Conservation (phyloP, 2,113 vertebrate genomes). For the Paradoxurus hermaphroditus region DNA sequence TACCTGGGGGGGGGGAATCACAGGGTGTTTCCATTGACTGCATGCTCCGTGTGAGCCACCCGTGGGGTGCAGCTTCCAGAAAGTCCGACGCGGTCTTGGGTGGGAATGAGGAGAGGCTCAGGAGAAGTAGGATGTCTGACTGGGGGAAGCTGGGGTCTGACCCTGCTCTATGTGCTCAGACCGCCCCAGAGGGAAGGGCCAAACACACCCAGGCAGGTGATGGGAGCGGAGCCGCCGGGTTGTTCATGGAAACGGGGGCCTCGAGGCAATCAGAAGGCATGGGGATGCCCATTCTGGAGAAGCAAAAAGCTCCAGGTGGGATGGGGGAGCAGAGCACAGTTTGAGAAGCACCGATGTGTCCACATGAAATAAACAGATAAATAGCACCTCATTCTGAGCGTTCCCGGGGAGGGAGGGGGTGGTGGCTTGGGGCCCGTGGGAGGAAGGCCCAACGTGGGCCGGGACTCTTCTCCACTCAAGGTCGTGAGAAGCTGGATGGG, state of each 20-base stretch:
- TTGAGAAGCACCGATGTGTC: not conserved
- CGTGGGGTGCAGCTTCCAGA: not conserved
- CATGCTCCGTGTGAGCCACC: accelerated
- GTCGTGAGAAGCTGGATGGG: not conserved
- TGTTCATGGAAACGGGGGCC: too few species aligned
- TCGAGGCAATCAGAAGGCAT: not conserved
- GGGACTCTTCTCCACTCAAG: not conserved
- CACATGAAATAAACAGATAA: not conserved
- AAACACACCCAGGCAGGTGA: not conserved
- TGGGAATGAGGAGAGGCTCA: not conserved
- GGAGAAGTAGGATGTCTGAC: not conserved
- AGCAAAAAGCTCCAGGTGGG: not conserved
- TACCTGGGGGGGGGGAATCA: not conserved
- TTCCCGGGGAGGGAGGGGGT: not conserved
- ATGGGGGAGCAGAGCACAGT: not conserved
- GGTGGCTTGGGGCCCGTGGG: not conserved
- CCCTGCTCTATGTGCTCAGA: not conserved
- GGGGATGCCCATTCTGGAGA: not conserved
- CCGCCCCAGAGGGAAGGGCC: not conserved
- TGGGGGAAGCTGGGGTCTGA: not conserved
- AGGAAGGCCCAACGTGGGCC: not conserved
- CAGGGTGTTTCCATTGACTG: not conserved
- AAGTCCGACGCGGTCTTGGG: not conserved
- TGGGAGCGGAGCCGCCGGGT: not conserved
- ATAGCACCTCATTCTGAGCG: not conserved